These are phyloP conservation scores for Pemphigus obesinymphae DNA, from an alignment of 1,140 invertebrate species.

Conservation along the genomic window DNA sequence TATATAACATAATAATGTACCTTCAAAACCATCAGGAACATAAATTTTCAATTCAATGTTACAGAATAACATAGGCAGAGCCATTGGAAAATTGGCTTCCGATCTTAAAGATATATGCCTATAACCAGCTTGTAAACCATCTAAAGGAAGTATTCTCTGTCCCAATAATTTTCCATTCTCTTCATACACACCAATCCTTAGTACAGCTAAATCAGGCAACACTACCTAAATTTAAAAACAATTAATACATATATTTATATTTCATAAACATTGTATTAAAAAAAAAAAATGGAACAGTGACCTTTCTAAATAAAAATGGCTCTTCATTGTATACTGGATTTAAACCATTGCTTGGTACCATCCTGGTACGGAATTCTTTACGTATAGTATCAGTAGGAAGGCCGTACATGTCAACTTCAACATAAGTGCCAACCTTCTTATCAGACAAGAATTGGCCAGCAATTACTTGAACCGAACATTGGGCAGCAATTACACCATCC, in stretches of 20 bases:
- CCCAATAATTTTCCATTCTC: slow-evolving; percentile 96
- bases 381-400: slow-evolving; percentile 97
- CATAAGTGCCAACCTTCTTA: slow-evolving; percentile 97
- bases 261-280: no score
- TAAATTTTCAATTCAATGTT: slow-evolving; percentile 99
- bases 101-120: slow-evolving; percentile 95
- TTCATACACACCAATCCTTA: slow-evolving; percentile 97
- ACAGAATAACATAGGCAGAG: slow-evolving; percentile 96
- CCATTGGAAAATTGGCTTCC: slow-evolving; percentile 98
- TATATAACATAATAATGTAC: slow-evolving; percentile 52
- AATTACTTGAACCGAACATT: slow-evolving; percentile 96
- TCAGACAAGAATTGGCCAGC: slow-evolving; percentile 99
- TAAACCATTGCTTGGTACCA: slow-evolving; percentile 93
- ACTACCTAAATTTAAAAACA: slow-evolving; percentile 66
- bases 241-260: background rate
- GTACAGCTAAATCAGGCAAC: slow-evolving; percentile 92
- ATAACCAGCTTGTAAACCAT: slow-evolving; percentile 96
- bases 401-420: slow-evolving; percentile 99
- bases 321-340: slow-evolving; percentile 99
- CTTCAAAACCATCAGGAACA: slow-evolving; percentile 97
- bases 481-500: slow-evolving; percentile 98
- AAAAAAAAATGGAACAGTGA: slow-evolving; percentile 51
- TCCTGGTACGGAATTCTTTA: slow-evolving; percentile 93
- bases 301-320: slow-evolving; percentile 95
- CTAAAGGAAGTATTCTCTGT: slow-evolving; percentile 93